These are phyloP conservation scores for Brachionus koreanus DNA, from an alignment of 1,140 invertebrate genomes.

Conservation along the genomic window DNA sequence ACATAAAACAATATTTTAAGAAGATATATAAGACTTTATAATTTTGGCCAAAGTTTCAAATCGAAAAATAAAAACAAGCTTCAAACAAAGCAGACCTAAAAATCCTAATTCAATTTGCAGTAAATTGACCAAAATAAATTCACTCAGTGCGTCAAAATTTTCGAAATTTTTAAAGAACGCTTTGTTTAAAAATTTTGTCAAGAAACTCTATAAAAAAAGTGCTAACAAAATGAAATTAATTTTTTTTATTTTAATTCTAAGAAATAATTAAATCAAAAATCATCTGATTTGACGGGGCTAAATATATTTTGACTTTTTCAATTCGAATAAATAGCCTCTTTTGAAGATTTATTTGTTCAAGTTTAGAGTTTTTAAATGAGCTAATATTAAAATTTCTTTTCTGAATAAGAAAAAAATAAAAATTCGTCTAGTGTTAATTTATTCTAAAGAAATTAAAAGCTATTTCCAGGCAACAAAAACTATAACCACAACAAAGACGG, in stretches of 20 bases:
- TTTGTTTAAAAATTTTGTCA: background rate
- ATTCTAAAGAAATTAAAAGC: background rate
- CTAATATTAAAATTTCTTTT: background rate
- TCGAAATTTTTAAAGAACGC: background rate
- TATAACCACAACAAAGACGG: background rate
- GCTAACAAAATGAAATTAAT: background rate
- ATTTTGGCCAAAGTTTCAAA: background rate
- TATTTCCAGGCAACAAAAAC: constrained; percentile 39
- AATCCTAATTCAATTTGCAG: constrained; percentile 8
- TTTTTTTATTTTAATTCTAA: background rate
- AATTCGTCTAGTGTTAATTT: background rate
- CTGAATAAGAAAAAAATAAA: background rate
- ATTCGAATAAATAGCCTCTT: background rate
- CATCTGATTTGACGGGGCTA: background rate
- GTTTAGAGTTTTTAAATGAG: constrained; percentile 9
- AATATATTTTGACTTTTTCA: background rate
- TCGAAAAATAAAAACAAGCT: background rate
- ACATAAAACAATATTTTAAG: background rate
- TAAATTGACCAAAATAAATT: constrained; percentile 31
- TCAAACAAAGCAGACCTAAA: background rate
- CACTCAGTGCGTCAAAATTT: background rate
- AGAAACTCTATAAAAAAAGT: background rate
- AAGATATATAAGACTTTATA: background rate
- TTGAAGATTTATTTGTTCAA: background rate
- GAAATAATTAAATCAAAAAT: background rate